Percentiles rank a stretch among this genome's conserved stretches.
Evolutionary conservation across 2,797 vertebrate genomes (phyloP).

Genomic region (Melanotaenia boesemani): DNA sequence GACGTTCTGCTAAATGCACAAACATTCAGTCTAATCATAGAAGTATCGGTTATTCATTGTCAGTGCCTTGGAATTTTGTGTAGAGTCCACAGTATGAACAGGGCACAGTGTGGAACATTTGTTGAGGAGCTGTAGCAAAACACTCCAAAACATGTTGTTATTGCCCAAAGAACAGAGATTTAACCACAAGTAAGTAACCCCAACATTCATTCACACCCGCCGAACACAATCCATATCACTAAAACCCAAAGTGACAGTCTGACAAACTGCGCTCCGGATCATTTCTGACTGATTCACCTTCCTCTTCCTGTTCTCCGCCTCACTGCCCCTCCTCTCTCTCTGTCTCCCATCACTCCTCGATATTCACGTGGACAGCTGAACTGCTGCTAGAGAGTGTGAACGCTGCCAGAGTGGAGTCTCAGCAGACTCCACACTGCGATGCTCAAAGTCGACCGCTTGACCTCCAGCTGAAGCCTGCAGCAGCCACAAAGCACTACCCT

Average conservation of each 20-base stretch:
- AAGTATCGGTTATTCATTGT: not conserved
- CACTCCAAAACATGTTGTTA: not conserved
- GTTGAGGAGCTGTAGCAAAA: not conserved
- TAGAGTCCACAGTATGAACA: not conserved
- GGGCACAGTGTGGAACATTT: not conserved
- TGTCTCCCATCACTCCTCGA: constrained; percentile 30
- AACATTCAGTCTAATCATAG: no score
- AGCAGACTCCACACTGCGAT: constrained; percentile 43
- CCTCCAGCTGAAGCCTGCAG: constrained; percentile 44
- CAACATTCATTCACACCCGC: constrained; percentile 8
- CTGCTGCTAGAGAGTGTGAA: constrained; percentile 35
- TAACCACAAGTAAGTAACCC: not conserved
- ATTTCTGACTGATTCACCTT: constrained; percentile 31
- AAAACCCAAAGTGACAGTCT: constrained; percentile 37
- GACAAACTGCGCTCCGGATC: constrained; percentile 34
- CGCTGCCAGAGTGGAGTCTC: constrained; percentile 45
- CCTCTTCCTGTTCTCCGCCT: not conserved
- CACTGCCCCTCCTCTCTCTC: constrained; percentile 1
- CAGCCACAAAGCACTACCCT: constrained; percentile 1
- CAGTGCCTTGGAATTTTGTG: no score
- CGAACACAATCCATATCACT: constrained; percentile 16
- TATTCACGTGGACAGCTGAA: constrained; percentile 35
- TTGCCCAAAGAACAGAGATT: not conserved
- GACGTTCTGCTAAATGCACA: not conserved
- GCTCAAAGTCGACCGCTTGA: constrained; percentile 59